Base-by-base conservation (phyloP, 2,113 vertebrate species). In the Bettongia penicillata region DNA sequence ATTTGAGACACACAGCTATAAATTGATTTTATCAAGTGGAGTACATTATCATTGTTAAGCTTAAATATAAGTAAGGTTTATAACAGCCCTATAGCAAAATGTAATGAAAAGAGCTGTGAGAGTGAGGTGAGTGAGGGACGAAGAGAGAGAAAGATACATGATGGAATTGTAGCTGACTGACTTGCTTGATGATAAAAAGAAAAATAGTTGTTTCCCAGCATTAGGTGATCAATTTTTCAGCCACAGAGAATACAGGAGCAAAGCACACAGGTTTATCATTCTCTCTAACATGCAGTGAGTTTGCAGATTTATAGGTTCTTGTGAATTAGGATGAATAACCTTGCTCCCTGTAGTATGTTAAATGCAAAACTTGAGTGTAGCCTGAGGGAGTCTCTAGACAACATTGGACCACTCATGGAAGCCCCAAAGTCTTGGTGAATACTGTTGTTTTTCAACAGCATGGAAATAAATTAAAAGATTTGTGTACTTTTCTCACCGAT, bases 311-410 rank as follows among this genome's bases (percentile, higher is more conserved):
- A 97, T 19, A 90, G 95, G 47, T 68, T 97, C 97, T 95, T 94
- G 91, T 97, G 94, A 97, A 97, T 97, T 98, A 95, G 77, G 95
- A 97, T 97, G 96, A 98, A 97, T 93, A 96, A 96, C 61, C 31
- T 97, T 48, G 91, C 84, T 97, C 90, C 97, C 94, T n/a, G 22
- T 10, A 0, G 3, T 93, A 94, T 93, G 90, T 92, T 98, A 94
- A 93, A 92, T 89, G 77, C 48, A 93, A 94, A 98, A 10, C 52
- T 95, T 91, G 94, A 97, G 94, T 22, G 92, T 94, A 96, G 94
- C 95, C 94, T 96, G 91, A 94, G 97, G 95, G 95, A 96, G 43
- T 98, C 95, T 97, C 96, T 93, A 94, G 91, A 43, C 94, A 97
- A 94, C 91, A 84, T 95, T 97, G 96, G 95, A 90, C 92, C 94